A percentile compares a stretch with the other conserved stretches of the same genome.
Conservation (phyloP, 2,888 invertebrate species). For the Pterostichus niger region DNA sequence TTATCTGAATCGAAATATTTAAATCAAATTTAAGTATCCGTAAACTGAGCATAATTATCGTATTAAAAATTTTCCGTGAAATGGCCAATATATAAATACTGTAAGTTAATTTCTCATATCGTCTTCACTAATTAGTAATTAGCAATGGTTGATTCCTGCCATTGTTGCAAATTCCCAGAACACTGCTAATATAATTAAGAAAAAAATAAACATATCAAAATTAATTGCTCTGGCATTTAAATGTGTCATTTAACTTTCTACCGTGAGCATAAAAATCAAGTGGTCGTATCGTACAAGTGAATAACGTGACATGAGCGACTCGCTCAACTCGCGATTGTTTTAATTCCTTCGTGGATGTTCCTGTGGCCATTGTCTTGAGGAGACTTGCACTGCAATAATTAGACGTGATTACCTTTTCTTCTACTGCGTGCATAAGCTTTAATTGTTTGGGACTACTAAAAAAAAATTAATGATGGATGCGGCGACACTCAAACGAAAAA, state of each 20-base stretch:
- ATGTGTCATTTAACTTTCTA: slow-evolving; percentile 54
- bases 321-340: slow-evolving; percentile 31
- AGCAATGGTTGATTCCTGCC: neutral
- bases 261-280: slow-evolving; percentile 53
- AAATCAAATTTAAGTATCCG: no score
- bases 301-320: slow-evolving; percentile 35
- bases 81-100: no score
- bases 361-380: slow-evolving; percentile 40
- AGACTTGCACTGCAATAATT: slow-evolving; percentile 49
- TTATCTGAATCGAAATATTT: no score
- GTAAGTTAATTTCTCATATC: slow-evolving; percentile 14
- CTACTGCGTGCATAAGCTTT: slow-evolving; percentile 37
- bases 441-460: slow-evolving; percentile 38
- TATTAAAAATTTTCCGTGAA: no score
- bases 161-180: slow-evolving; percentile 26
- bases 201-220: slow-evolving; percentile 55
- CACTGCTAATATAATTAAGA: slow-evolving; percentile 46
- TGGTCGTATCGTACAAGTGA: slow-evolving; percentile 40
- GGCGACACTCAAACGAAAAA: slow-evolving; percentile 17
- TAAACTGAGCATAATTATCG: no score
- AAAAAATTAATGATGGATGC: slow-evolving; percentile 50
- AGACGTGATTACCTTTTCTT: slow-evolving; percentile 44
- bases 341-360: slow-evolving; percentile 48
- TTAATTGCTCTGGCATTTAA: slow-evolving; percentile 41
- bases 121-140: slow-evolving; percentile 19